phyloP scores from a whole-genome alignment of 2,113 vertebrate species.

The Recurvirostra avosetta region DNA sequence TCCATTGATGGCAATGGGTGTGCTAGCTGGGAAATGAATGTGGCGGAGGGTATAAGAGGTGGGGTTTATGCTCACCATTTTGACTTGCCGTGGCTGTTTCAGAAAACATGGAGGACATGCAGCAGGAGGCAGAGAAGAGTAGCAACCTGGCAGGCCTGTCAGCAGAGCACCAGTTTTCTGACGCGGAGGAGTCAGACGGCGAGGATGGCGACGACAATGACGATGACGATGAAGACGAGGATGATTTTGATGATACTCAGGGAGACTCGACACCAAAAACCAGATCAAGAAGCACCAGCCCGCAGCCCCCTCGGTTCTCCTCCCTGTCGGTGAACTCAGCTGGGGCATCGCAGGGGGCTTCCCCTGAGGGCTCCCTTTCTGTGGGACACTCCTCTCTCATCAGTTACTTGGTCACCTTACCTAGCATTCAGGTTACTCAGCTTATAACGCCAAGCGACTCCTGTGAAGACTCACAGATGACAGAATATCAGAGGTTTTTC shows the following conservation, averaged over 20 bases:
- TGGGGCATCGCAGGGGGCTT: slow-evolving; percentile 72
- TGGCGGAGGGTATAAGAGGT: fast-evolving
- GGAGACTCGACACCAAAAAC: slow-evolving; percentile 95
- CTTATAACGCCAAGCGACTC: slow-evolving; percentile 80
- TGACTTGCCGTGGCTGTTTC: slow-evolving; percentile 35
- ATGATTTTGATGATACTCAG: slow-evolving; percentile 90
- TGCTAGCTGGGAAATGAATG: neutral
- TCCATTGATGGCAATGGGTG: fast-evolving
- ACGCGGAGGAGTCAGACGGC: slow-evolving; percentile 92
- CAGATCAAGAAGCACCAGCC: slow-evolving; percentile 94
- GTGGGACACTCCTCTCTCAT: slow-evolving; percentile 84
- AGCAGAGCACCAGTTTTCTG: slow-evolving; percentile 94
- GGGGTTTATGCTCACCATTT: neutral
- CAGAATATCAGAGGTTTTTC: slow-evolving; percentile 84
- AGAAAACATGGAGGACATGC: slow-evolving; percentile 88
- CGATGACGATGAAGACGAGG: slow-evolving; percentile 91
- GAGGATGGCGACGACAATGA: slow-evolving; percentile 94
- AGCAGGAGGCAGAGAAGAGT: slow-evolving; percentile 81
- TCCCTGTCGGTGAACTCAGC: slow-evolving; percentile 80
- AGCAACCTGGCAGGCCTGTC: slow-evolving; percentile 74
- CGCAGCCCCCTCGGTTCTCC: slow-evolving; percentile 86
- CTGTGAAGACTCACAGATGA: slow-evolving; percentile 77
- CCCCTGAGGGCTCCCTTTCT: slow-evolving; percentile 73
- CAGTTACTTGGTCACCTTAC: slow-evolving; percentile 91
- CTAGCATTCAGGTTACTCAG: slow-evolving; percentile 93